These are phyloP conservation scores for Oryzias celebensis DNA, from an alignment of 2,113 vertebrate species.

Conservation along the genomic window DNA sequence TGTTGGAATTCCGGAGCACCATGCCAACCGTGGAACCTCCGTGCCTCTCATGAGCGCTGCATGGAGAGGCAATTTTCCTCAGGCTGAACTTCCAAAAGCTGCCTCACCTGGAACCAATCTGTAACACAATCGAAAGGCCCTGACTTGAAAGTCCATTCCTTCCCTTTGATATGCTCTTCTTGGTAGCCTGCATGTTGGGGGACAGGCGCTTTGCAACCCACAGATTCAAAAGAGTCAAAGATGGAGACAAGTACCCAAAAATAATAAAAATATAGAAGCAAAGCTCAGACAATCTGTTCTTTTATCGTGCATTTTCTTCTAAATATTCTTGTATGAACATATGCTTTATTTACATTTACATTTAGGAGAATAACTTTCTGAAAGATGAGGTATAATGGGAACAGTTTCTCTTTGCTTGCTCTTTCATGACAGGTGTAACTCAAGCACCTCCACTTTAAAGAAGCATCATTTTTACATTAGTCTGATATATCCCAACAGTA, in stretches of 20 bases:
- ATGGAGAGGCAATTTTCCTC: constrained; percentile 80
- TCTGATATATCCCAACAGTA: constrained; percentile 28
- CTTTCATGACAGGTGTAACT: constrained; percentile 48
- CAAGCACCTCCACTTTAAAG: constrained; percentile 4
- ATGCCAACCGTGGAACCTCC: constrained; percentile 81
- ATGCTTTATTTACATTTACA: constrained; percentile 32
- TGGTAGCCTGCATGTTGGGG: constrained; percentile 75
- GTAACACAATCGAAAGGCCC: constrained; percentile 83
- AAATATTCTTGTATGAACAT: neutral
- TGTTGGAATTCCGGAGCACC: constrained; percentile 80
- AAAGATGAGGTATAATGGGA: neutral
- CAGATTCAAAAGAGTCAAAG: constrained; percentile 73
- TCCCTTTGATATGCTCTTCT: constrained; percentile 82
- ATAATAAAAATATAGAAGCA: constrained; percentile 74
- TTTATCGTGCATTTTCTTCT: constrained; percentile 31
- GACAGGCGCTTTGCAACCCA: constrained; percentile 76
- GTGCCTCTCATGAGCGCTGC: constrained; percentile 69
- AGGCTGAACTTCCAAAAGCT: constrained; percentile 80
- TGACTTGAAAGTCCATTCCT: constrained; percentile 81
- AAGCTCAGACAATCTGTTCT: constrained; percentile 70
- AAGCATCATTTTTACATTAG: constrained; percentile 20
- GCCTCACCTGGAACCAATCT: constrained; percentile 88
- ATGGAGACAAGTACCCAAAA: constrained; percentile 76
- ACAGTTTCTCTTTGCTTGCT: neutral
- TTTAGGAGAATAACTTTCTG: constrained; percentile 11